These are phyloP conservation scores for Limosa lapponica DNA, from an alignment of 2,797 vertebrate genomes.

Conservation along the genomic window DNA sequence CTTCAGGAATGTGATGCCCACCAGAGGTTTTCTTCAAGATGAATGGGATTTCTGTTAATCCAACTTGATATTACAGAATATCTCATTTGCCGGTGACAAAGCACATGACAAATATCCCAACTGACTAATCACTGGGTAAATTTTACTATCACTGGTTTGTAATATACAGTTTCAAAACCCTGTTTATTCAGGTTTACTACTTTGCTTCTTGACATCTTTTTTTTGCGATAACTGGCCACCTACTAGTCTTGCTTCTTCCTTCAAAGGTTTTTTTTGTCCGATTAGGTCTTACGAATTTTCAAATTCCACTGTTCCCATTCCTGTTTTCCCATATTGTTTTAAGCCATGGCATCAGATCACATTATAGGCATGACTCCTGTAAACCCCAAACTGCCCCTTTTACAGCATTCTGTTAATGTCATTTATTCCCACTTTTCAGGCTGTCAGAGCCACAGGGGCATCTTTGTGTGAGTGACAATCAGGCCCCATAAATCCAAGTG, in stretches of 20 bases:
- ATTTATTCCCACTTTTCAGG: background rate
- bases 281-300: background rate
- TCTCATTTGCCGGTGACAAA: background rate
- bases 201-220: background rate
- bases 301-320: background rate
- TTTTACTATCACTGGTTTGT: background rate
- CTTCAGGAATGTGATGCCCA: background rate
- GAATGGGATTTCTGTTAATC: background rate
- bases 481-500: background rate
- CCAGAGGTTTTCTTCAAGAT: background rate
- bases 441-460: background rate
- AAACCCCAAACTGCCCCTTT: background rate
- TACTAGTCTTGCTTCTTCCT: background rate
- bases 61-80: background rate
- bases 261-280: background rate
- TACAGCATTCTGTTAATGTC: background rate
- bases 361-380: background rate
- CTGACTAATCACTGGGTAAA: background rate
- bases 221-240: background rate
- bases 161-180: background rate
- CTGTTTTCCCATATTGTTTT: background rate
- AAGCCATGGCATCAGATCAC: background rate
- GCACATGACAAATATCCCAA: background rate
- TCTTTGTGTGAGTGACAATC: background rate
- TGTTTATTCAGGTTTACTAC: background rate